Evolutionary conservation across 2,113 vertebrate species (phyloP).

Genomic region (Ochotona princeps): DNA sequence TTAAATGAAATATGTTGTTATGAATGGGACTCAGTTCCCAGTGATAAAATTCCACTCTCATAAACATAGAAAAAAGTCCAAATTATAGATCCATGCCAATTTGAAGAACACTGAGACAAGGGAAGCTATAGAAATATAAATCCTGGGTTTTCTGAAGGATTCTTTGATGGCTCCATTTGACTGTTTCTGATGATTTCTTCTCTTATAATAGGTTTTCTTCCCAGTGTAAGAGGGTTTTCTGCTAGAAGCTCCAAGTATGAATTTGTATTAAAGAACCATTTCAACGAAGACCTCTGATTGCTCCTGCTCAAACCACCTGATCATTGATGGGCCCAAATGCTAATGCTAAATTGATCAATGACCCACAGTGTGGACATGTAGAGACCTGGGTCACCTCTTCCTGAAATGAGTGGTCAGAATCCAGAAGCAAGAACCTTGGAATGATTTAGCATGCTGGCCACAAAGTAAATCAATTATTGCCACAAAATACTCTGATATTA

Average conservation of each 20-base stretch:
- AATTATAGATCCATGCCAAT: not conserved
- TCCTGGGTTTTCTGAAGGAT: not conserved
- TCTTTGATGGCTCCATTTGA: not conserved
- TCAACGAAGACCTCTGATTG: not conserved
- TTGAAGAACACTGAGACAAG: not conserved
- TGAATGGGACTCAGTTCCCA: not conserved
- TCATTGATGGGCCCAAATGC: not conserved
- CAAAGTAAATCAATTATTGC: not conserved
- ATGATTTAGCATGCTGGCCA: not conserved
- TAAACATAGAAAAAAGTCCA: not conserved
- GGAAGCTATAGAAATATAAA: too few relatives aligned
- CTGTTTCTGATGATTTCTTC: not conserved
- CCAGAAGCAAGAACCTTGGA: not conserved
- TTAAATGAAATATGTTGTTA: not conserved
- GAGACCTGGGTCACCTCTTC: not conserved
- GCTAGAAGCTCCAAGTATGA: not conserved
- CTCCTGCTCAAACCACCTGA: not conserved
- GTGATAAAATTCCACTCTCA: not conserved
- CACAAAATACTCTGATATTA: not conserved
- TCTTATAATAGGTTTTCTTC: not conserved
- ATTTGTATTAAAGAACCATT: not conserved
- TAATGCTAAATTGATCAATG: not conserved
- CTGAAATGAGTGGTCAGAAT: not conserved
- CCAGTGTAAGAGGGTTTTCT: not conserved
- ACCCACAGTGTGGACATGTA: not conserved